Base-by-base conservation (phyloP, 2,888 invertebrate species). In the Agrotis segetum region DNA sequence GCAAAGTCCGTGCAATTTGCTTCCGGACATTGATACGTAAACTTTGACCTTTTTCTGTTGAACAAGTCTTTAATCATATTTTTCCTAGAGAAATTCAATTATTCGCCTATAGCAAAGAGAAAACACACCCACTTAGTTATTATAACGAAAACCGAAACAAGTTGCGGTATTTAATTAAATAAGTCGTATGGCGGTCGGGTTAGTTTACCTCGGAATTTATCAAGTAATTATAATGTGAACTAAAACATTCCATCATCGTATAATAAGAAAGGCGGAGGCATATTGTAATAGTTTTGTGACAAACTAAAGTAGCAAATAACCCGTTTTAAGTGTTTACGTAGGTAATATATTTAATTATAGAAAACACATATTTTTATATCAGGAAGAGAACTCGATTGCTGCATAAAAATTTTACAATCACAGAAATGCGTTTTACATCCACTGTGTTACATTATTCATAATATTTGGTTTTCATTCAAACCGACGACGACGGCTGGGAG, bases 381-480 rank as follows among this genome's bases (percentile, higher is more conserved):
- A 46, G n/a, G 19, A 40, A 66, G 55, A 63, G 40, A 63, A 49
- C 24, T 49, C 21, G 17, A 59, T 49, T 46, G 49, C 79, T 66
- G 62, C 52, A 56, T 52, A 53, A 55, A 68, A 49, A 79, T 85
- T 89, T 88, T 82, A 86, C 90, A 87, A 85, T 85, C 77, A 47
- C 53, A 74, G 81, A 82, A 85, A 84, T 86, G 74, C 78, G 76
- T 85, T 87, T 88, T 86, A 86, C 74, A 24, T 2, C 24, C 2
- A 82, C 11, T 77, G 79, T 81, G 77, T 71, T 91, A 83, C 88
- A 90, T 93, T 91, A 92, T 92, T 92, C 91, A 92, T 92, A 87
- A 77, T 87, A 88, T 89, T 88, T 87, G 86, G 86, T 89, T 89
- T 88, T 84, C 84, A 89, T 87, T 83, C 82, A 81, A 83, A 84